Percentiles rank a stretch among this genome's conserved stretches.
These are phyloP conservation scores for Corynorhinus townsendii DNA, from an alignment of 2,113 vertebrate species.

Conservation along the genomic window DNA sequence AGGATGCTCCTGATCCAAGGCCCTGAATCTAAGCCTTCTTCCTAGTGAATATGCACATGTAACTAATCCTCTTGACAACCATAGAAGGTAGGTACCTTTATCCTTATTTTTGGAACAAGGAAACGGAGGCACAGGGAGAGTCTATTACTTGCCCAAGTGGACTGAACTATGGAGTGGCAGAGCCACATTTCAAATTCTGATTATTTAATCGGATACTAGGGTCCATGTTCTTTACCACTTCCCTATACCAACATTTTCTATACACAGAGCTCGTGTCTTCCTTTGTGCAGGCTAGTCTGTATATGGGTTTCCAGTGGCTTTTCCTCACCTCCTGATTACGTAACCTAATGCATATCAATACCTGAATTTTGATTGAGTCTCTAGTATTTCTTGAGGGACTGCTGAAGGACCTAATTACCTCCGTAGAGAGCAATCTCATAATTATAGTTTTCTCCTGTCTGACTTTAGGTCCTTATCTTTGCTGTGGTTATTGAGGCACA, in stretches of 20 bases:
- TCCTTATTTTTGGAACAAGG: neutral
- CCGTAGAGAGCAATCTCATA: neutral
- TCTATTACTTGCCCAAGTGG: neutral
- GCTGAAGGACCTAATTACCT: neutral
- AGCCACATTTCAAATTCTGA: neutral
- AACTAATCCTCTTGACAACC: neutral
- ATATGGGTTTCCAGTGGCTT: neutral
- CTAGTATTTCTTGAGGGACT: neutral
- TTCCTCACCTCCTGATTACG: neutral
- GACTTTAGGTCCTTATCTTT: neutral
- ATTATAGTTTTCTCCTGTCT: neutral
- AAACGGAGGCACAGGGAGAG: neutral
- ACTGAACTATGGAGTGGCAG: neutral
- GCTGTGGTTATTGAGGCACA: neutral
- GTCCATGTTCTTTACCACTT: neutral
- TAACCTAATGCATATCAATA: neutral
- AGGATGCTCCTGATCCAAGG: neutral
- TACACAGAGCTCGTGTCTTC: neutral
- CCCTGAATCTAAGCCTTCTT: neutral
- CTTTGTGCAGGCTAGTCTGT: neutral
- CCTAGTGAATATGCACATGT: neutral
- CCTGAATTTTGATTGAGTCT: neutral
- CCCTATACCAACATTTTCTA: neutral
- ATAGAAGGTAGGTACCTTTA: neutral
- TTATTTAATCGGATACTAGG: neutral